Base-by-base conservation (phyloP, 2,113 vertebrate genomes). In the Ploceus nigricollis region DNA sequence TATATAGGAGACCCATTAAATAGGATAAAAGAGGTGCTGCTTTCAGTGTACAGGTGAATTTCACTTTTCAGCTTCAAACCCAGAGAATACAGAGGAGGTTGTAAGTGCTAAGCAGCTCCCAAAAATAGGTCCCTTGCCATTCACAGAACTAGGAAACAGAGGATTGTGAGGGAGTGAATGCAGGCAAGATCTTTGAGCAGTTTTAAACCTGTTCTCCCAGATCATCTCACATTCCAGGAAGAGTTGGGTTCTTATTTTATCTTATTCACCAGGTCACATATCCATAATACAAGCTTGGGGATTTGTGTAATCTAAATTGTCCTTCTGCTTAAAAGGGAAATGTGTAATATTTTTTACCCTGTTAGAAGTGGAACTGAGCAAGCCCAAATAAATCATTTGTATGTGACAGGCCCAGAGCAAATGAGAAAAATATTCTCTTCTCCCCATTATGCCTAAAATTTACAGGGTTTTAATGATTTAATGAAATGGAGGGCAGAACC, bases 331-430 rank as follows among this genome's bases (percentile, higher is more conserved):
- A 47, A 61, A 91, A 94, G 53, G n/a, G 42, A 93, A 92, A 78
- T 35, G 56, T 3, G 9, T 25, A 15, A 81, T 92, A 53, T 8
- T 76, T 93, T 90, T 93, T 18, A 60, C 42, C 13, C 64, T 58
- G 30, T 33, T 81, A 63, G 72, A 86, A 90, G 58, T 42, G 19
- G 61, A 87, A 17, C 42, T 20, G 25, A 61, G 71, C 65, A 78
- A 83, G 51, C 82, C 78, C 39, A 82, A 39, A 94, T 93, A 90
- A 95, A 91, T 93, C 50, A 77, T 80, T 66, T 86, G 18, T 42
- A 77, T 60, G 79, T 66, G 85, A 80, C 42, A 39, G 47, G 27
- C 40, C 10, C 70, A 90, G 56, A 65, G 63, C 28, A 77, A 91
- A 88, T 17, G 79, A 73, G 71, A 82, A 84, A 56, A 93, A 85